These are phyloP conservation scores for Leiothrix lutea DNA, from an alignment of 2,113 vertebrate species.

Conservation along the genomic window DNA sequence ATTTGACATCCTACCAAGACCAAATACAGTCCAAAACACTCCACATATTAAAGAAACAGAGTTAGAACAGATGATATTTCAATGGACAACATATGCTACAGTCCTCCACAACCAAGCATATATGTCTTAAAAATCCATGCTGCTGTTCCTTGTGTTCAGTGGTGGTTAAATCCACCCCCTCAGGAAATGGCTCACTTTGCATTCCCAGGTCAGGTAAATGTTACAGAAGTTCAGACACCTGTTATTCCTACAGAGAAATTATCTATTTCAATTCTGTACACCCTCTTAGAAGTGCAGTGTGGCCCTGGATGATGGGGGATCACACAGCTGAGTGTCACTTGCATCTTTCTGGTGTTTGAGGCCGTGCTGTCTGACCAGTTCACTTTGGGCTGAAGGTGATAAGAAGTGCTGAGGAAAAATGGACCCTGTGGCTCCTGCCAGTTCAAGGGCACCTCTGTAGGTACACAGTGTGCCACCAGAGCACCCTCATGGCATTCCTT, in stretches of 20 bases:
- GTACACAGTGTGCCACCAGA: not conserved
- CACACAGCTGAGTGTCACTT: not conserved
- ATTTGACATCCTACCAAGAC: not conserved
- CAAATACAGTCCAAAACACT: not conserved
- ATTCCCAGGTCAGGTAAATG: not conserved
- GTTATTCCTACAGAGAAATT: not conserved
- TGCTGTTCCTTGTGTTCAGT: not conserved
- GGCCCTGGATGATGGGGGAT: not conserved
- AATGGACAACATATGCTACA: not conserved
- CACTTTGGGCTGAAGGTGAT: not conserved
- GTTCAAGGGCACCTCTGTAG: fast-evolving
- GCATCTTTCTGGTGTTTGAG: not conserved
- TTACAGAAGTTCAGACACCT: not conserved
- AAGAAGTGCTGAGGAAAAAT: not conserved
- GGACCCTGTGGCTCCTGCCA: not conserved
- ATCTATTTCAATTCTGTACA: fast-evolving
- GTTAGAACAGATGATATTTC: not conserved
- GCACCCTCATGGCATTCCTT: not conserved
- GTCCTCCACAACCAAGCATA: not conserved
- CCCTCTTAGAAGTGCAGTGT: fast-evolving
- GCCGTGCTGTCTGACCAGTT: not conserved
- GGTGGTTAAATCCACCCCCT: not conserved
- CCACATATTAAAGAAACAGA: not conserved
- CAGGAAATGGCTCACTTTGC: not conserved
- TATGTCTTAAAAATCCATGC: not conserved